Percentiles rank a stretch among this genome's conserved stretches.
Evolutionary conservation across 2,888 invertebrate species (phyloP).

Genomic region (Polylopha cassiicola): DNA sequence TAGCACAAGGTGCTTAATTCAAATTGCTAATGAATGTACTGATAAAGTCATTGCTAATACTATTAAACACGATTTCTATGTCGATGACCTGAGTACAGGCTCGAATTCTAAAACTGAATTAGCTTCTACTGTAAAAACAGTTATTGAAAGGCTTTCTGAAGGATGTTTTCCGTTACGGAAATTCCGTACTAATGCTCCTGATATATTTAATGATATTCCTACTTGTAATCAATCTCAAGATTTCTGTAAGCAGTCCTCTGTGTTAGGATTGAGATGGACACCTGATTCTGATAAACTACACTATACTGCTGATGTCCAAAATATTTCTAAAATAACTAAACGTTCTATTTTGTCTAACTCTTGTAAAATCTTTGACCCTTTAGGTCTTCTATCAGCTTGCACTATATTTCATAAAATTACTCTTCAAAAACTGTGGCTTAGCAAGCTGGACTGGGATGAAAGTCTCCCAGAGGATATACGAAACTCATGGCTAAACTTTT

Average conservation of each 20-base stretch:
- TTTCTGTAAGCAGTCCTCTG: slow-evolving; percentile 6
- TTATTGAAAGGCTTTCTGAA: no score
- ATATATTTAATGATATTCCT: slow-evolving; percentile 8
- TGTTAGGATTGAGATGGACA: slow-evolving; percentile 2
- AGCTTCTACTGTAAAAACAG: no score
- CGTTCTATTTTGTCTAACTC: slow-evolving; percentile 25
- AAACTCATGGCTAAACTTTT: neutral
- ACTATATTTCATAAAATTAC: slow-evolving; percentile 9
- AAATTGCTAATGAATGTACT: no score
- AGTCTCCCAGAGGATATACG: neutral
- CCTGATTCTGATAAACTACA: slow-evolving; percentile 3
- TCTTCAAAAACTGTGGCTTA: slow-evolving; percentile 5
- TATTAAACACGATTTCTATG: slow-evolving; percentile 4
- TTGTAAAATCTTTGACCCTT: slow-evolving; percentile 21
- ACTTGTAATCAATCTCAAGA: slow-evolving; percentile 7
- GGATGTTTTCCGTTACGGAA: slow-evolving; percentile 3
- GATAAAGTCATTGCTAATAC: no score
- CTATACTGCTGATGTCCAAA: neutral
- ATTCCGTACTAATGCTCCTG: slow-evolving; percentile 8
- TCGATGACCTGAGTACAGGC: slow-evolving; percentile 5
- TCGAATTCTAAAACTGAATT: slow-evolving; percentile 1
- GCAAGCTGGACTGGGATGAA: slow-evolving; percentile 7
- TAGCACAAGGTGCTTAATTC: no score
- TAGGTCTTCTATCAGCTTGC: slow-evolving; percentile 9
- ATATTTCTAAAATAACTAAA: slow-evolving; percentile 21